Evolutionary conservation across 2,113 vertebrate species (phyloP), one percentile per base, ranked within the genome.

Genomic region (Cepphus grylle): DNA sequence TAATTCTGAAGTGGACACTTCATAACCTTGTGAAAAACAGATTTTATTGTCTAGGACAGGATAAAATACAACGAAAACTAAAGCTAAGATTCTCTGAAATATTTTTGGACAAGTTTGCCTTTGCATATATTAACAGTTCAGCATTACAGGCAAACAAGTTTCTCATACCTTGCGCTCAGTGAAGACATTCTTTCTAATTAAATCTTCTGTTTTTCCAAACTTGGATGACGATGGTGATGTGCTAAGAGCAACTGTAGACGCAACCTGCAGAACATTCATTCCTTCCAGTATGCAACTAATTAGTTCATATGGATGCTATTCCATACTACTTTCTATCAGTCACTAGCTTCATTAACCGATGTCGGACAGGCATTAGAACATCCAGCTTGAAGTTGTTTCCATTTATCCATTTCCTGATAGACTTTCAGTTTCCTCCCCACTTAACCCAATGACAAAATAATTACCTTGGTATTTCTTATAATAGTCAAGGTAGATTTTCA

Each of bases 401-500:
- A 20, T 58, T 74, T 43, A 73, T 34, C 27, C 45, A 83, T n/a
- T 76, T 86, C 58, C 66, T 66, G 50, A 82, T 8, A 47, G 26
- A 88, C 30, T 52, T 82, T 52, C 11, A 23, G 23, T 76, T 86
- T 91, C 32, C 32, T 72, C 38, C 14, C 22, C 42, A 45, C 0
- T 83, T 72, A 72, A 83, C 17, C 15, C 53, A 42, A 36, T 32
- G 62, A 80, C 38, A 80, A 88, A 88, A 67, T 63, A 86, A 93
- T 83, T 80, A 86, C 58, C 49, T 61, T 50, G 22, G 25, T 83
- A 80, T 89, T 72, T 91, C 84, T 63, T 80, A 69, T 17, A 91
- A 94, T 27, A 94, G 32, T 47, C 79, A 91, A 94, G 88, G 56
- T 34, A 86, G 56, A 62, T 58, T 86, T 95, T 80, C 34, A 91